Evolutionary conservation across 2,797 vertebrate genomes (phyloP).

Genomic region (Coranthus polyacanthus): DNA sequence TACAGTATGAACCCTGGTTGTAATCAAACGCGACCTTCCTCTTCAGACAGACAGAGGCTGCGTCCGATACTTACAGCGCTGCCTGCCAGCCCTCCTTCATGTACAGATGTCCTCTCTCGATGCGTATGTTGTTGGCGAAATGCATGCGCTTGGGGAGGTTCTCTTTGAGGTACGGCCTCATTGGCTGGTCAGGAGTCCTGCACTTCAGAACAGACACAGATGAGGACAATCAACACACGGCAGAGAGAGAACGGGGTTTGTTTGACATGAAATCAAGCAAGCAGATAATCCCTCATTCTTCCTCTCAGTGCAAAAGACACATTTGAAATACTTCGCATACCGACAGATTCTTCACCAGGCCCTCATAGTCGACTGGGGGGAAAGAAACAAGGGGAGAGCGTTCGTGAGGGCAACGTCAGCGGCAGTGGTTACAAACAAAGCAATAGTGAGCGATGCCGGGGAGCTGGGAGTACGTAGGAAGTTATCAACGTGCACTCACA

Average conservation of each 20-base stretch:
- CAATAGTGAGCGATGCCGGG: constrained; percentile 9
- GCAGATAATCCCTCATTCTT: constrained; percentile 68
- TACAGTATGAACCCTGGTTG: no score
- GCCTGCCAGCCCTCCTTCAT: constrained; percentile 91
- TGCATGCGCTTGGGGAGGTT: constrained; percentile 93
- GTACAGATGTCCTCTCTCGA: constrained; percentile 91
- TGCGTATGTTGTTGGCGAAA: constrained; percentile 89
- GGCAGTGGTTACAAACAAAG: not conserved
- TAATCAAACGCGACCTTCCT: no score
- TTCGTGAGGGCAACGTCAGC: no score
- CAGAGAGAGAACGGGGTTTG: constrained; percentile 30
- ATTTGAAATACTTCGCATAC: constrained; percentile 86
- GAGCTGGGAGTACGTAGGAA: not conserved
- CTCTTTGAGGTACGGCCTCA: constrained; percentile 91
- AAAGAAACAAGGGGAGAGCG: constrained; percentile 59
- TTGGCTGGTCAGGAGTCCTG: constrained; percentile 86
- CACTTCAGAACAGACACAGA: constrained; percentile 87
- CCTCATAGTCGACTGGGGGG: constrained; percentile 93
- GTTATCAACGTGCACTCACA: constrained; percentile 85
- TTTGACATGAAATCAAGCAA: constrained; percentile 65
- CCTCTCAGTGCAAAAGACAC: constrained; percentile 63
- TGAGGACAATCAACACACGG: constrained; percentile 51
- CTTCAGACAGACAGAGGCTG: no score
- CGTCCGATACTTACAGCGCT: constrained; percentile 83
- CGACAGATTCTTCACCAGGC: constrained; percentile 92